phyloP scores from a whole-genome alignment of 1,140 invertebrate genomes.

The Octopus bimaculoides region DNA sequence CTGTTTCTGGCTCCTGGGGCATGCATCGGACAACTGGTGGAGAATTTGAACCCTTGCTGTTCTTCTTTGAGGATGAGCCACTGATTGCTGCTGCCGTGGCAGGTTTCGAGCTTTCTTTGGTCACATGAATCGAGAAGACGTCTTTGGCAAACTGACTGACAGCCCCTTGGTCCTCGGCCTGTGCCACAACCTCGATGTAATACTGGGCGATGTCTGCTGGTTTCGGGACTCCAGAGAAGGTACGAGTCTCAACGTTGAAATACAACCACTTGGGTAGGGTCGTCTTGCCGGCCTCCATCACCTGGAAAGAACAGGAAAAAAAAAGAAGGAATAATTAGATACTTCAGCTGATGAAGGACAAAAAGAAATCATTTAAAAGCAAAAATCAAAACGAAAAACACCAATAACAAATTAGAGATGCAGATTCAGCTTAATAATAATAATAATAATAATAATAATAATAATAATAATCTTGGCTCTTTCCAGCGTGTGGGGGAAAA shows the following conservation, averaged over 20 bases:
- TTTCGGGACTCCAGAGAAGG: constrained; percentile 63
- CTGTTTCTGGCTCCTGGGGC: constrained; percentile 46
- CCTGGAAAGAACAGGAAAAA: constrained; percentile 41
- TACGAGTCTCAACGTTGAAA: constrained; percentile 50
- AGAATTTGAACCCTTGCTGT: constrained; percentile 18
- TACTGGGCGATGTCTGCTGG: constrained; percentile 62
- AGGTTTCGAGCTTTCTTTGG: constrained; percentile 29
- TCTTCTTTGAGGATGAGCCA: constrained; percentile 15
- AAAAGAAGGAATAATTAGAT: background rate
- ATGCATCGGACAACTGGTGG: constrained; percentile 43
- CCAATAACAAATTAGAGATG: too few relatives aligned
- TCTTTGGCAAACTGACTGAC: constrained; percentile 30
- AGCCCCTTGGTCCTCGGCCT: constrained; percentile 21
- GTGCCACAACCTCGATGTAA: constrained; percentile 62
- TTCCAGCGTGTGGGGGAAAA: too few relatives aligned
- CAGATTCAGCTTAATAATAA: too few relatives aligned
- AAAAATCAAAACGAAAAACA: too few relatives aligned
- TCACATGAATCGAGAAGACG: constrained; percentile 44
- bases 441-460: too few relatives aligned
- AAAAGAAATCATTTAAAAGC: too few relatives aligned
- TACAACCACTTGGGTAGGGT: constrained; percentile 55
- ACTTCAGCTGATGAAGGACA: background rate
- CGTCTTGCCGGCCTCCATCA: constrained; percentile 49
- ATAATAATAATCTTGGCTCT: too few relatives aligned
- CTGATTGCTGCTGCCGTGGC: background rate